Conservation (phyloP, 2,888 invertebrate genomes). For the Amblyjoppa proteus region DNA sequence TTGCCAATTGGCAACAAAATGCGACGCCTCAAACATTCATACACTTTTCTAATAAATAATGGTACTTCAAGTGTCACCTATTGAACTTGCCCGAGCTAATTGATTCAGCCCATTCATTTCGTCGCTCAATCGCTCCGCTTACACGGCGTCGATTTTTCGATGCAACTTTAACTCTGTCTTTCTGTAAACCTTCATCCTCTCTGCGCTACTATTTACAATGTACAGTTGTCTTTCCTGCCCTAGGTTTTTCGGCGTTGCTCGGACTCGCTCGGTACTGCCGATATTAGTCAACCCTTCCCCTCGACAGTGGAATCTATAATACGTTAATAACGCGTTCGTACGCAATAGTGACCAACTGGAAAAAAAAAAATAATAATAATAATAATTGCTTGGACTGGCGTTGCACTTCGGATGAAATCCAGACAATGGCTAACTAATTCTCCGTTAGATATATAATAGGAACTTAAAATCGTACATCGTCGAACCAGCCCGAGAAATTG, state of each 20-base stretch:
- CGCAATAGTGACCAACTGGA: conserved; percentile 15
- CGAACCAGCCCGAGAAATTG: conserved; percentile 59
- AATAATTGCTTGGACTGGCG: conserved; percentile 65
- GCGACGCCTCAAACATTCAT: conserved; percentile 20
- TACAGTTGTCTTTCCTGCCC: conserved; percentile 82
- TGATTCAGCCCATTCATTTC: conserved; percentile 32
- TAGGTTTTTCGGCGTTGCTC: conserved; percentile 78
- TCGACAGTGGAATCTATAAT: conserved; percentile 16
- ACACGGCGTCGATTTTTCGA: conserved; percentile 72
- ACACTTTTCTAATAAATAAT: conserved; percentile 29
- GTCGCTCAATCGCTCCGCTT: conserved; percentile 54
- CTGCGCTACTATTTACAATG: conserved; percentile 84
- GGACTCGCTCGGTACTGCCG: conserved; percentile 69
- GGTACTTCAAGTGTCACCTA: conserved; percentile 13
- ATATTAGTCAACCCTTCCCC: conserved; percentile 30
- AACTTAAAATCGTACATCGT: conserved; percentile 79
- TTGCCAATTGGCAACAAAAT: conserved; percentile 28
- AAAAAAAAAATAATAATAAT: conserved; percentile 15
- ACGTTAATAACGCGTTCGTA: conserved; percentile 1
- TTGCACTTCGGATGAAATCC: conserved; percentile 72
- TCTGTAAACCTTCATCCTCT: conserved; percentile 78
- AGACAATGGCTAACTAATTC: conserved; percentile 76
- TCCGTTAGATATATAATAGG: conserved; percentile 79
- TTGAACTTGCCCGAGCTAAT: conserved; percentile 17
- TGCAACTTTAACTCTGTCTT: conserved; percentile 80